Base-by-base conservation (phyloP, 1,140 invertebrate genomes). In the Ips nitidus region DNA sequence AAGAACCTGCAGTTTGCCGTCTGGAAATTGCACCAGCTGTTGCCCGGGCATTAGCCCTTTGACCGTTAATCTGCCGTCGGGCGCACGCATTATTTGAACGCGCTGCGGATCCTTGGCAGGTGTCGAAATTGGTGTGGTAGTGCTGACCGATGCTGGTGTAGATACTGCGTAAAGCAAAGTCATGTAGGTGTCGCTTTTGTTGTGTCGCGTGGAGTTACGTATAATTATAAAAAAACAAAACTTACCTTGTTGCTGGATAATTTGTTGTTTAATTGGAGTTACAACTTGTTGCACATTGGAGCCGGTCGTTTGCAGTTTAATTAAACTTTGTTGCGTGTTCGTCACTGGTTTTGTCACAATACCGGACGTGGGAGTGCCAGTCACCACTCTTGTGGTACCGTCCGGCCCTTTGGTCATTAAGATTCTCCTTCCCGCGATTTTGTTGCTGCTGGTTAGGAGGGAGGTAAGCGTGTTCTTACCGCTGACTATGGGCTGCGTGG, bases 1-100 rank as follows among this genome's bases (percentile, higher is more conserved):
- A 36, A 96, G 84, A 2, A 97, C 90, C 76, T 98, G 95, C 41
- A 98, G 82, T 81, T 95, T 94, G 0, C 96, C 96, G 82, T 98
- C 95, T 0, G 95, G 89, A 85, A 96, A 90, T 79, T 97, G 92
- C 38, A 97, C 89, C 39, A 97, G 82, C 75, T 97, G 94, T 77
- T 98, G 96, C n/a, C 95, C 94, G 55, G 94, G 92, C 80, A 95
- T 86, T 1, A 98, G 82, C 4, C 95, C 96, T 67, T 92, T 87
- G 2, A 98, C 94, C 79, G 95, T 94, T 1, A 98, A 83, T 81
- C 96, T 95, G 22, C 95, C 95, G 81, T 96, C 94, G 0, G 93
- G 90, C 1, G 90, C 89, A 75, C 93, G 89, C 72, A 95, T 89
- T 66, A 98, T 94, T 83, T 97, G 94, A 41, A 98, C 91, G 79